Conservation (phyloP, 2,888 invertebrate genomes). For the Exephanes ischioxanthus region DNA sequence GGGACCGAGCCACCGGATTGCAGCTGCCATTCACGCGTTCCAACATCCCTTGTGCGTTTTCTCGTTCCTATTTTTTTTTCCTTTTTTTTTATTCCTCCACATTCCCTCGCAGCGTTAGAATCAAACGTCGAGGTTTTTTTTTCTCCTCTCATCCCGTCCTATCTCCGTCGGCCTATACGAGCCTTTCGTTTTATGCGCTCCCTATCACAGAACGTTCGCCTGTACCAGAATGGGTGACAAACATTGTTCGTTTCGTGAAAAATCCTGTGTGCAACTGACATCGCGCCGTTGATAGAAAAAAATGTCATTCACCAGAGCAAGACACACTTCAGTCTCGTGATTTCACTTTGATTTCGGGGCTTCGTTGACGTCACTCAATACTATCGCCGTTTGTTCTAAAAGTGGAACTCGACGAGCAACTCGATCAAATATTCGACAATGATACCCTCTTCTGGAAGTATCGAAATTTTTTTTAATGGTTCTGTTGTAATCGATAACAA, state of each 20-base stretch:
- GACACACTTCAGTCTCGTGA: background rate
- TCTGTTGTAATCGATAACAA: background rate
- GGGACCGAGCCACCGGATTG: slow-evolving; percentile 55
- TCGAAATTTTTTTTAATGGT: background rate
- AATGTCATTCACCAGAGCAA: slow-evolving; percentile 21
- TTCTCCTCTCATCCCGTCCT: slow-evolving; percentile 20
- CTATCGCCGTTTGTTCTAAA: background rate
- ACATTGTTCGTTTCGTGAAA: slow-evolving; percentile 40
- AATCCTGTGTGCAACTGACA: background rate
- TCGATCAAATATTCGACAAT: background rate
- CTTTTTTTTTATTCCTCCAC: slow-evolving; percentile 30
- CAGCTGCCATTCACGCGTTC: slow-evolving; percentile 67
- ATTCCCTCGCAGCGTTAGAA: slow-evolving; percentile 12
- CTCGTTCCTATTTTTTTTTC: slow-evolving; percentile 52
- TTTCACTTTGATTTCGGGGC: slow-evolving; percentile 18
- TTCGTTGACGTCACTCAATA: background rate
- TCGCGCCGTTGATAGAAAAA: background rate
- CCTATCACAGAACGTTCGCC: background rate
- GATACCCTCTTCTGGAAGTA: background rate
- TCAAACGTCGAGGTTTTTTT: slow-evolving; percentile 38
- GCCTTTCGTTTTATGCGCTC: slow-evolving; percentile 11
- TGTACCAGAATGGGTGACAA: slow-evolving; percentile 19
- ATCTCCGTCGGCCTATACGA: slow-evolving; percentile 1
- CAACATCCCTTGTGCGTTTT: slow-evolving; percentile 53
- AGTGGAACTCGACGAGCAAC: too few species aligned